Conservation (phyloP, 2,113 vertebrate genomes). For the Colinus virginianus region DNA sequence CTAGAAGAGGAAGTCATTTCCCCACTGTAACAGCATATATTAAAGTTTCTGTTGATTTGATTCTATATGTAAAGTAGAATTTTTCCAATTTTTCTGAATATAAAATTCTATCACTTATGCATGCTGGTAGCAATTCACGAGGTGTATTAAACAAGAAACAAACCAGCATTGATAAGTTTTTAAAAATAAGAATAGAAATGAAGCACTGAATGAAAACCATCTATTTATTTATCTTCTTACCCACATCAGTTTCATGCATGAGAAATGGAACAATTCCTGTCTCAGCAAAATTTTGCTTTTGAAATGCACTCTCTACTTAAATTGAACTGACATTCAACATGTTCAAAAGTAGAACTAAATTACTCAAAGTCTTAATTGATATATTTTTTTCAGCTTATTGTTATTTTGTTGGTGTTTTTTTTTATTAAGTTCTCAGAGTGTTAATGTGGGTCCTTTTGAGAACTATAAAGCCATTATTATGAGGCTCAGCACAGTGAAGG, state of each 20-base stretch:
- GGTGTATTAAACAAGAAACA: not conserved
- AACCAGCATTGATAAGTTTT: not conserved
- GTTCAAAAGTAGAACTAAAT: not conserved
- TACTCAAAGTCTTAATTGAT: not conserved
- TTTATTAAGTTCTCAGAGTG: not conserved
- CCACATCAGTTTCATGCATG: not conserved
- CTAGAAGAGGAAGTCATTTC: not conserved
- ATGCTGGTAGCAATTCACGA: not conserved
- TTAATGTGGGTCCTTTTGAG: not conserved
- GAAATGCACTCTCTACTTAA: not conserved
- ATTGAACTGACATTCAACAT: not conserved
- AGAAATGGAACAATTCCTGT: not conserved
- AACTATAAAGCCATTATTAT: not conserved
- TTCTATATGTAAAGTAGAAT: not conserved
- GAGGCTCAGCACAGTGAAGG: not conserved
- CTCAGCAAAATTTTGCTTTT: not conserved
- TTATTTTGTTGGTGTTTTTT: not conserved
- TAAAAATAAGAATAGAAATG: not conserved
- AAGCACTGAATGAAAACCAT: not conserved
- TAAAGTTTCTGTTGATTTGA: not conserved
- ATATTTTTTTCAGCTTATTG: not conserved
- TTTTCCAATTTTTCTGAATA: not conserved
- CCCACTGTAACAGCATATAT: not conserved
- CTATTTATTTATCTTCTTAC: slow-evolving; percentile 12
- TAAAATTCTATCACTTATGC: not conserved